Evolutionary conservation across 2,888 invertebrate species (phyloP), one percentile per base, ranked within the genome.

Genomic region (Sycophila texana): DNA sequence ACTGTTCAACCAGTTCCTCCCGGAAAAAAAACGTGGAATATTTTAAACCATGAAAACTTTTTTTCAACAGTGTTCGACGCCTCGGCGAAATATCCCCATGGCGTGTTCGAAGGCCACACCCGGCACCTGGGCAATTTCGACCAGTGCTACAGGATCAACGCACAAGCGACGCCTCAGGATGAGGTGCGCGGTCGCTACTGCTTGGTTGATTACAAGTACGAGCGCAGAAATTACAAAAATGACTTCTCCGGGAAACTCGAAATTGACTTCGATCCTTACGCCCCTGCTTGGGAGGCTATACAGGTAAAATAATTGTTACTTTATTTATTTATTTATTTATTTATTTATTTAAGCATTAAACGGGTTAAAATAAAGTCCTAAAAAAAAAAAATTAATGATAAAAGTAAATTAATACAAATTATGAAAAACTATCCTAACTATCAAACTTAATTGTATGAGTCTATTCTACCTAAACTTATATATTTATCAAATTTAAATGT

Each of bases 71-170:
- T 88, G 88, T 88, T 84, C 71, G 88, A 88, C 73, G 82, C 88
- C 0, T 88, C 88, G 12, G 84, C 84, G 2, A 88, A 87, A 68
- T 86, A 86, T 80, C 86, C 87, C 7, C 84, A 87, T 55, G 88
- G 88, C n/a, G 82, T 87, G 58, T 80, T 88, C 49, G 85, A 84
- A 20, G 88, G 88, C 3, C 82, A 86, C 26, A 87, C 86, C 4
- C 82, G 84, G 22, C 86, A 88, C 77, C 83, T 86, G 16, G 88
- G 88, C n/a, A 86, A 85, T 65, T 88, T 88, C 63, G 88, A 88
- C 70, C 84, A 87, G 57, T 88, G 88, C 80, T 86, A 85, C 81
- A 76, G 84, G 57, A 79, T 88, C 49, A 79, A 83, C 53, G 80
- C 81, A 0, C 83, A 68, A 49, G 26, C 85, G 14, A 60, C 81